Evolutionary conservation across 2,113 vertebrate species (phyloP).

Genomic region (rabbit (Oryctolagus cuniculus)): mOryCun1.1 NC_091439.1:64109001-64109500

Average conservation of each 20-base stretch:
- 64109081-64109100: not conserved
- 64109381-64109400: not conserved
- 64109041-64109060: conserved; percentile 14
- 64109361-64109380: not conserved
- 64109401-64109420: not conserved
- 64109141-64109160: not conserved
- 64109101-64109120: not conserved
- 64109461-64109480: not conserved
- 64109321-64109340: not conserved
- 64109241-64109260: not conserved
- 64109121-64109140: not conserved
- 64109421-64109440: not conserved
- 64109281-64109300: not conserved
- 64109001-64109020: conserved; percentile 20
- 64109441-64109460: not conserved
- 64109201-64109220: not conserved
- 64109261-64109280: not conserved
- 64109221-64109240: not conserved
- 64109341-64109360: conserved; percentile 10
- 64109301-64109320: not conserved
- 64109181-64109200: not conserved
- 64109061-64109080: not conserved
- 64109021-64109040: conserved; percentile 10
- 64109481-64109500: not conserved
- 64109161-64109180: not conserved